These are phyloP conservation scores for Leuciscus idus DNA, from an alignment of 2,113 vertebrate species.

Conservation along the genomic window DNA sequence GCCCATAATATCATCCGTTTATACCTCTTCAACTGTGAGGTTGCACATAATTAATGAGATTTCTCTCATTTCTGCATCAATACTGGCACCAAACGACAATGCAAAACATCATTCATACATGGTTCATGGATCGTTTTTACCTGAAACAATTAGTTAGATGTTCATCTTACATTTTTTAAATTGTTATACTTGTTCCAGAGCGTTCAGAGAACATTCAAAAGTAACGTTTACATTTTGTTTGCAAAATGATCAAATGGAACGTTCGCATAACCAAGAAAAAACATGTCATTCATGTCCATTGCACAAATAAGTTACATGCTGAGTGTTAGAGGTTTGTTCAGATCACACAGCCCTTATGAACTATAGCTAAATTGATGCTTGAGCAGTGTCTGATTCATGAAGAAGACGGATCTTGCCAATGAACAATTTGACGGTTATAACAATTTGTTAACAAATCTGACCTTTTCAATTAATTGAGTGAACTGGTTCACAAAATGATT, in stretches of 20 bases:
- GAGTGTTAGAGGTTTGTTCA: background rate
- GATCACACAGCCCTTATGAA: background rate
- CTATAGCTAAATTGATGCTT: background rate
- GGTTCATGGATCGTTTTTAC: too few relatives aligned
- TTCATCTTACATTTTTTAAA: too few relatives aligned
- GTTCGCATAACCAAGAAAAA: too few relatives aligned
- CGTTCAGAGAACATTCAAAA: too few relatives aligned
- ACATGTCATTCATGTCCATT: background rate
- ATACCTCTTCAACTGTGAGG: background rate
- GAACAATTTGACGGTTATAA: background rate
- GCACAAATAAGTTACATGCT: background rate
- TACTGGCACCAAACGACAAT: background rate
- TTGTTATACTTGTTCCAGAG: too few relatives aligned
- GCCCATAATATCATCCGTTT: background rate
- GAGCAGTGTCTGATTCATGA: background rate
- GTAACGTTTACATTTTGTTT: too few relatives aligned
- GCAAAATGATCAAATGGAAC: too few relatives aligned
- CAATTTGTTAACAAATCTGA: background rate
- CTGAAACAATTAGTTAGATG: too few relatives aligned
- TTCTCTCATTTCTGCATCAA: background rate
- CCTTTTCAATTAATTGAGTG: background rate
- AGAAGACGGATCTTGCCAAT: background rate
- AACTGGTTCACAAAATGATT: background rate
- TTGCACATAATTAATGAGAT: background rate
- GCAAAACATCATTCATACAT: background rate